Evolutionary conservation across 2,797 vertebrate species (phyloP), one percentile per base, ranked within the genome.

Genomic region (Morus bassanus): DNA sequence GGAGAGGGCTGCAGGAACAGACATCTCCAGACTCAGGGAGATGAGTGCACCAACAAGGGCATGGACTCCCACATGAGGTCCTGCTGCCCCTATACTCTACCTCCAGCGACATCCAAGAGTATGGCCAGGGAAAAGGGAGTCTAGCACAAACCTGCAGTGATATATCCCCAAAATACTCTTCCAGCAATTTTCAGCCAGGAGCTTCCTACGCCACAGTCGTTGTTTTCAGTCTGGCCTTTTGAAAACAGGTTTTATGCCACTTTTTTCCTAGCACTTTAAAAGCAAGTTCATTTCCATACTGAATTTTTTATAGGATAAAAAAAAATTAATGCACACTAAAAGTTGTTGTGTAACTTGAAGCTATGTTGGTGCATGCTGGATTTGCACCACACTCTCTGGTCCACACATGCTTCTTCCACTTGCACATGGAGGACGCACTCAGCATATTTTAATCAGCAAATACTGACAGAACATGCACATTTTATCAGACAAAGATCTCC

Each of bases 161-260:
- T 24, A 85, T 41, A 76, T 25, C 35, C 57, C 64, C 35, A 56
- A 82, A 85, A 92, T 43, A 76, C 11, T 51, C 77, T 48, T 39
- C 86, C 70, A 92, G 51, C 59, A 76, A 84, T 67, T 35, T 41
- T 35, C 68, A 92, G 92, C 51, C 90, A 80, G 59, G 48, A 87
- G 48, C 89, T 92, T 96, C 91, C 91, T 73, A 93, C 48, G 0
- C 22, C 30, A 54, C 69, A 85, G 41, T 54, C 85, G 85, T 8
- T 92, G 70, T 91, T 93, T 95, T 86, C 83, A 93, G 77, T 53
- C 85, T 85, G 45, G 67, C 75, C 75, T 95, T 92, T 89, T 11
- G 7, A 79, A 87, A 92, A 77, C 23, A 93, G 64, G 37, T 57
- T 82, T 79, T 41, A 67, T 76, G 83, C 33, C 68, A 83, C 60